phyloP scores from a whole-genome alignment of 2,888 invertebrate genomes.

The Cephus sareptanus region DNA sequence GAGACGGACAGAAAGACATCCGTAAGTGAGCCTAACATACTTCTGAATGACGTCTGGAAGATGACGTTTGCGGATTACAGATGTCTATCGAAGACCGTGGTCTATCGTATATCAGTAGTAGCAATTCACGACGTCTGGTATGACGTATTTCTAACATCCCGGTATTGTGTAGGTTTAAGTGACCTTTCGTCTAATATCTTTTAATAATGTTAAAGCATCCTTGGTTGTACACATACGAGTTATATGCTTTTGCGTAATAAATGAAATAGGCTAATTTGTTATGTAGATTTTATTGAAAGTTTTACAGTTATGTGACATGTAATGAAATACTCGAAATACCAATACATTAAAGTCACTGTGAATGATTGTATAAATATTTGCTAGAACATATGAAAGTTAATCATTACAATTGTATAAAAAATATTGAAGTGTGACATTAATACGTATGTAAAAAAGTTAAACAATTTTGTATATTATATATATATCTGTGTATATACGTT shows the following conservation, averaged over 20 bases:
- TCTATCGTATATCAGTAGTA: too few species aligned
- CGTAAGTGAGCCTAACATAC: too few species aligned
- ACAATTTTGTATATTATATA: constrained; percentile 15
- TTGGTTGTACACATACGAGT: background rate
- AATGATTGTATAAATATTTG: background rate
- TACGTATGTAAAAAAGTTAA: background rate
- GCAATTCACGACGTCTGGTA: too few species aligned
- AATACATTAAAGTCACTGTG: background rate
- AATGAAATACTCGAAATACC: background rate
- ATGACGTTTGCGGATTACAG: too few species aligned
- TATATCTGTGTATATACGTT: constrained; percentile 23
- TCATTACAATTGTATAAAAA: background rate
- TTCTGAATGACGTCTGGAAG: too few species aligned
- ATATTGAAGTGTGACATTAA: background rate
- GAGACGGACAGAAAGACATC: too few species aligned
- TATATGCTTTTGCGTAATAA: background rate
- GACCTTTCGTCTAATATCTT: too few species aligned
- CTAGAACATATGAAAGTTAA: background rate
- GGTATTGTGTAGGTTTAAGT: too few species aligned
- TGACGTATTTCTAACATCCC: too few species aligned
- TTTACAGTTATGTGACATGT: background rate
- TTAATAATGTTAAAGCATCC: too few species aligned
- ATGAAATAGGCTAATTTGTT: background rate
- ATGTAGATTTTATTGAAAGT: background rate
- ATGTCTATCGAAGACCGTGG: too few species aligned